These are phyloP conservation scores for Aphis gossypii DNA, from an alignment of 1,140 invertebrate species.

Conservation along the genomic window DNA sequence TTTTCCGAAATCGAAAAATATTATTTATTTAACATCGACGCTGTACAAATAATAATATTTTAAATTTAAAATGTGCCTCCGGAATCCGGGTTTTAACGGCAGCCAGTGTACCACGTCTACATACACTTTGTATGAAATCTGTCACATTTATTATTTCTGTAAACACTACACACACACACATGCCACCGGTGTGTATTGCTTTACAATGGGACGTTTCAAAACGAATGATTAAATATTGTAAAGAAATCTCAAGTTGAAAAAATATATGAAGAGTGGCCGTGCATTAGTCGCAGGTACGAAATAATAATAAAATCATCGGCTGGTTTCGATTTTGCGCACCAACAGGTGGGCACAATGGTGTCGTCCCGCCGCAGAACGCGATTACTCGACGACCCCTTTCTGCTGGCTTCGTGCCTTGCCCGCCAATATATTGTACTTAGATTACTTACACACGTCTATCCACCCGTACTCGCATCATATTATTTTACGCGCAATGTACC, in stretches of 20 bases:
- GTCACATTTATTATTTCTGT: constrained; percentile 46
- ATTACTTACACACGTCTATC: not conserved
- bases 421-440: not conserved
- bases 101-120: not conserved
- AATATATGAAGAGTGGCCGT: not conserved
- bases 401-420: not conserved
- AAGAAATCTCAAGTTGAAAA: not conserved
- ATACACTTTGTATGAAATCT: not conserved
- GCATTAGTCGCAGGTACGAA: not conserved
- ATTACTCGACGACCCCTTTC: constrained; percentile 38
- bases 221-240: not conserved
- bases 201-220: constrained; percentile 13
- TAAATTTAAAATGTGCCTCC: not conserved
- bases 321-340: constrained; percentile 52
- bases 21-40: not conserved
- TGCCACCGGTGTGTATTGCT: not conserved
- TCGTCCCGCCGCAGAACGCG: constrained; percentile 14
- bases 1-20: not conserved
- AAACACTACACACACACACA: not conserved
- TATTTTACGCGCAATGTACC: no score
- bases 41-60: not conserved
- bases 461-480: no score
- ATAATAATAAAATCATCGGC: not conserved
- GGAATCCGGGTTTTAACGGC: not conserved
- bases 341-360: constrained; percentile 53